Evolutionary conservation across 2,888 invertebrate genomes (phyloP).

Genomic region (Chymomyza caudatula): DNA sequence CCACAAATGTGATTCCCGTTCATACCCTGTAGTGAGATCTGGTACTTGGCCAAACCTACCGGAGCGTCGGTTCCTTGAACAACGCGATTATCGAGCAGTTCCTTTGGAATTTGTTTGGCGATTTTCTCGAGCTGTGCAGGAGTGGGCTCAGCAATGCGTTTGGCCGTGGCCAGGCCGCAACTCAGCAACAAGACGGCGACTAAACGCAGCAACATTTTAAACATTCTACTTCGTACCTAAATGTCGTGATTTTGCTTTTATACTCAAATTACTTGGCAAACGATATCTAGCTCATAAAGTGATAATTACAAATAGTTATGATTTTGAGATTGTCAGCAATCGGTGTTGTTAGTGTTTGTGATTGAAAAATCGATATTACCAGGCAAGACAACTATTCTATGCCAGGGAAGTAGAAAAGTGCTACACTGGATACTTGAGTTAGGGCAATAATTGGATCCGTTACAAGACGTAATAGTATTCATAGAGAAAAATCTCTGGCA

Average conservation of each 20-base stretch:
- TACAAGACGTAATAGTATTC: too few species aligned
- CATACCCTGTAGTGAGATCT: constrained; percentile 69
- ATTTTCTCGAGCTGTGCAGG: constrained; percentile 19
- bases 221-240: constrained; percentile 3
- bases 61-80: constrained; percentile 52
- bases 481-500: too few species aligned
- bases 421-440: too few species aligned
- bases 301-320: background rate
- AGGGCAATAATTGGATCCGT: too few species aligned
- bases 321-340: background rate
- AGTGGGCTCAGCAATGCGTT: constrained; percentile 27
- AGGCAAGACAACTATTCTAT: too few species aligned
- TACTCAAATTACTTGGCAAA: constrained; percentile 33
- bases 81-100: constrained; percentile 39
- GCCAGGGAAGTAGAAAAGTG: background rate
- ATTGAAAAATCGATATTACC: too few species aligned
- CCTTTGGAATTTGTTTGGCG: background rate
- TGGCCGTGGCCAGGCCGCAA: constrained; percentile 2
- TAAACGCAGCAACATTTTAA: constrained; percentile 34
- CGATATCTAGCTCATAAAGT: background rate
- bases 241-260: constrained; percentile 60
- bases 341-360: background rate
- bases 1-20: constrained; percentile 69
- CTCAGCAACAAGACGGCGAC: constrained; percentile 26
- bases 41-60: constrained; percentile 63